Evolutionary conservation across 1,140 invertebrate species (phyloP), one percentile per base, ranked within the genome.

Genomic region (Drosophila bocqueti): DNA sequence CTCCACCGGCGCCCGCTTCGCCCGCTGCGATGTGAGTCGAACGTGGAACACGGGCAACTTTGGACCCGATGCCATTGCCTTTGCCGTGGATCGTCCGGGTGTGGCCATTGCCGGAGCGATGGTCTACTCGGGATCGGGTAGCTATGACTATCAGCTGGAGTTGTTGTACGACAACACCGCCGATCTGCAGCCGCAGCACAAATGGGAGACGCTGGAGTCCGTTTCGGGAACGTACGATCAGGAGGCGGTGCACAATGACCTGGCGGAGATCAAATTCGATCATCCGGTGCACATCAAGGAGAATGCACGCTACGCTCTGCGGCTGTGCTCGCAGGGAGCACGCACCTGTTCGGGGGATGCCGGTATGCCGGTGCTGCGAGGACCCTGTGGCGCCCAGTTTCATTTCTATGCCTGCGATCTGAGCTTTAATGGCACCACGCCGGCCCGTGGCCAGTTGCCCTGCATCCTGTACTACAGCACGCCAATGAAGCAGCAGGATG

Each of bases 21-120:
- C 97, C 9, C 95, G 97, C 59, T 96, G 97, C 11, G 98, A 98
- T 93, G 95, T 97, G 83, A 96, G 96, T 42, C 95, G 97, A 43
- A 97, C 97, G 3, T 99, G 99, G 99, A 99, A 99, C 87, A 99
- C 98, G 3, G 98, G 98, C 4, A 98, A 98, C 93, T 98, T 98
- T 38, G 98, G 97, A 26, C 97, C 98, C 0, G 99, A 99, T 94
- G 98, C 98, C 6, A 98, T 99, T 82, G 97, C 97, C 79, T 99
- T 99, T 89, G 96, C 96, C 18, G 98, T 99, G 9, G 98, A 99
- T 93, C 94, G 96, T 40, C 94, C 96, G 1, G 98, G 98, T 2
- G 96, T 99, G 57, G 95, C 97, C 34, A 95, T 99, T 40, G 96
- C 97, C 42, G 98, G 99, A 3, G 96, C 97, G 52, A 92, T 93